Conservation (phyloP, 2,797 vertebrate species). For the Pangasius sanitwongsei region DNA sequence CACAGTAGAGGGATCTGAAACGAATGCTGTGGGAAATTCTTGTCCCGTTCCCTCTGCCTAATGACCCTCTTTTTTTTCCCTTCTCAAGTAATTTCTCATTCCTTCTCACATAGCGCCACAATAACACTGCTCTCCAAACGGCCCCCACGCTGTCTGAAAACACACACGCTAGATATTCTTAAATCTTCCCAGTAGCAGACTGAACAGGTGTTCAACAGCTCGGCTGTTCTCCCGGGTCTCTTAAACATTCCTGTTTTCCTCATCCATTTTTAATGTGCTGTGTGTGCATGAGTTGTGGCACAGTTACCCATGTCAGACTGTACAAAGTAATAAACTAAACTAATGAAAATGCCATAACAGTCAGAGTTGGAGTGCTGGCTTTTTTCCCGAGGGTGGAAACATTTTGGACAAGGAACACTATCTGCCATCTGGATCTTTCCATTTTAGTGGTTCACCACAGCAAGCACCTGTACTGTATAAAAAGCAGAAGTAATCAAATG, state of each 20-base stretch:
- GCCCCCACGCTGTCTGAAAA: constrained; percentile 25
- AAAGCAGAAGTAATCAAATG: constrained; percentile 2
- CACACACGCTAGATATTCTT: constrained; percentile 41
- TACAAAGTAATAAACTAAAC: constrained; percentile 82
- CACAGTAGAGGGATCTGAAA: constrained; percentile 9
- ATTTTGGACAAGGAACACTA: constrained; percentile 20
- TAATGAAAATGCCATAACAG: constrained; percentile 84
- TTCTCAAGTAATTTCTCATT: constrained; percentile 11
- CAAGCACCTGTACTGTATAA: neutral
- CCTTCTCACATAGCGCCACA: constrained; percentile 7
- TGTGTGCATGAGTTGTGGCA: constrained; percentile 45
- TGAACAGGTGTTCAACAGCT: constrained; percentile 49
- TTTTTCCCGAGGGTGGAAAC: constrained; percentile 17
- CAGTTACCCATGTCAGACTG: constrained; percentile 69
- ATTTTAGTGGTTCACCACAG: constrained; percentile 8
- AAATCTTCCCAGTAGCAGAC: constrained; percentile 42
- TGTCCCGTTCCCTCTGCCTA: neutral
- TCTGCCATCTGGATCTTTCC: constrained; percentile 23
- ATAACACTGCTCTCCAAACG: constrained; percentile 27
- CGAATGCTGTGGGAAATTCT: neutral
- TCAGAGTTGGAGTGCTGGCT: neutral
- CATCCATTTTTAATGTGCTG: constrained; percentile 78
- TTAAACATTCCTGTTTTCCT: constrained; percentile 45
- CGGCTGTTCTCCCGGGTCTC: constrained; percentile 36
- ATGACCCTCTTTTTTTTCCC: neutral